phyloP scores from a whole-genome alignment of 1,140 invertebrate species.

The Pseudobourletiella spinata region DNA sequence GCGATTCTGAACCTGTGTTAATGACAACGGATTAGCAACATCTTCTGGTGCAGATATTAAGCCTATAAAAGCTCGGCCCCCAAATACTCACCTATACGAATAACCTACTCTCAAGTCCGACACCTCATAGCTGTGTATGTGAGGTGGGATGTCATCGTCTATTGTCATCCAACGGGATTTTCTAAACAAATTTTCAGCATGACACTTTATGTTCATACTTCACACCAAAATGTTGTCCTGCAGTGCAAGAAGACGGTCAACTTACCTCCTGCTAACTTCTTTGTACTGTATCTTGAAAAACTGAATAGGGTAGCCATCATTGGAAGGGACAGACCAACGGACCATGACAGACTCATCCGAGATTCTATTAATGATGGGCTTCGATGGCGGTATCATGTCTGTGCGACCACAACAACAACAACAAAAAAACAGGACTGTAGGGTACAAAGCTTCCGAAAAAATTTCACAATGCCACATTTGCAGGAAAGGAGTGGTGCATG shows the following conservation, averaged over 20 bases:
- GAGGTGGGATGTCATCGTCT: slow-evolving; percentile 66
- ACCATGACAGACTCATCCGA: slow-evolving; percentile 78
- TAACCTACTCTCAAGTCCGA: slow-evolving; percentile 61
- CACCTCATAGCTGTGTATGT: slow-evolving; percentile 67
- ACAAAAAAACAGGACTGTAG: no score
- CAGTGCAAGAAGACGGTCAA: no score
- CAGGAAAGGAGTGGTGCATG: no score
- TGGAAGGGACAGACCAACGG: slow-evolving; percentile 71
- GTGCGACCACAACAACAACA: no score
- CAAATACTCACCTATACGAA: slow-evolving; percentile 52
- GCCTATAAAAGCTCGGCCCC: no score
- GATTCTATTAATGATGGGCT: slow-evolving; percentile 71
- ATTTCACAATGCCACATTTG: background rate
- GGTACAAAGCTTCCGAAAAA: no score
- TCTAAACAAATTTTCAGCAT: no score
- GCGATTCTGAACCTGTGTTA: slow-evolving; percentile 74
- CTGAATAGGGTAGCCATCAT: slow-evolving; percentile 64
- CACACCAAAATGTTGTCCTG: no score
- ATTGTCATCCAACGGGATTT: slow-evolving; percentile 64
- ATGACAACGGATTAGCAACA: slow-evolving; percentile 10
- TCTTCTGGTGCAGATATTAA: no score
- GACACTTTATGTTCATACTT: no score
- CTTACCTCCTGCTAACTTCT: slow-evolving; percentile 49
- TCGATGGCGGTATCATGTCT: slow-evolving; percentile 72
- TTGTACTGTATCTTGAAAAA: slow-evolving; percentile 88